phyloP scores from a whole-genome alignment of 1,140 invertebrate species.

The Zophobas morio region DNA sequence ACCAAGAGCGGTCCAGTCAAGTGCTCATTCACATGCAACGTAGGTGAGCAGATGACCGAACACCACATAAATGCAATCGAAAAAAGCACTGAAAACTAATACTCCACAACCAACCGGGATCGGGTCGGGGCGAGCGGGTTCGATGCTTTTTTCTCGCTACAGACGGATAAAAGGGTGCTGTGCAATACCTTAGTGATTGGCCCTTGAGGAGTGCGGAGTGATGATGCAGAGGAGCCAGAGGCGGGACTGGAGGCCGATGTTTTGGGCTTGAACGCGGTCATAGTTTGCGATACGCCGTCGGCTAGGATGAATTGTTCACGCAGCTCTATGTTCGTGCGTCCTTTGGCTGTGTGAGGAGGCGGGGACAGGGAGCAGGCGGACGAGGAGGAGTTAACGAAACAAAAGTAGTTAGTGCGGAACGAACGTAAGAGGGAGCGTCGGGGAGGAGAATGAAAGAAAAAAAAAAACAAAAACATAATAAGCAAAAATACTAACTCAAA shows the following conservation, averaged over 20 bases:
- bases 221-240: constrained; percentile 76
- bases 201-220: constrained; percentile 80
- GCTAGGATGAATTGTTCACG: constrained; percentile 98
- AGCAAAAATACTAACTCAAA: constrained; percentile 56
- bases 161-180: neutral
- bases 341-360: constrained; percentile 88
- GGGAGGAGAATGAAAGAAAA: constrained; percentile 53
- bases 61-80: constrained; percentile 6
- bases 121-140: constrained; percentile 7
- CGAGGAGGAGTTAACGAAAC: constrained; percentile 48
- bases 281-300: constrained; percentile 96
- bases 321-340: constrained; percentile 99
- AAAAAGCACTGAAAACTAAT: constrained; percentile 38
- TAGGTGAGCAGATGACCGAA: constrained; percentile 1
- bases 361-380: constrained; percentile 63
- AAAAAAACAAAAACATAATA: constrained; percentile 67
- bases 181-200: constrained; percentile 91
- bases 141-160: constrained; percentile 18
- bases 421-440: constrained; percentile 44
- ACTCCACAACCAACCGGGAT: constrained; percentile 25
- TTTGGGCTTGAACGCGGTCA: constrained; percentile 95
- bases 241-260: constrained; percentile 85
- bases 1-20: neutral
- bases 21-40: neutral
- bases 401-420: constrained; percentile 49